Evolutionary conservation across 2,797 vertebrate species (phyloP).

Genomic region (Paramormyrops hopkinsi): DNA sequence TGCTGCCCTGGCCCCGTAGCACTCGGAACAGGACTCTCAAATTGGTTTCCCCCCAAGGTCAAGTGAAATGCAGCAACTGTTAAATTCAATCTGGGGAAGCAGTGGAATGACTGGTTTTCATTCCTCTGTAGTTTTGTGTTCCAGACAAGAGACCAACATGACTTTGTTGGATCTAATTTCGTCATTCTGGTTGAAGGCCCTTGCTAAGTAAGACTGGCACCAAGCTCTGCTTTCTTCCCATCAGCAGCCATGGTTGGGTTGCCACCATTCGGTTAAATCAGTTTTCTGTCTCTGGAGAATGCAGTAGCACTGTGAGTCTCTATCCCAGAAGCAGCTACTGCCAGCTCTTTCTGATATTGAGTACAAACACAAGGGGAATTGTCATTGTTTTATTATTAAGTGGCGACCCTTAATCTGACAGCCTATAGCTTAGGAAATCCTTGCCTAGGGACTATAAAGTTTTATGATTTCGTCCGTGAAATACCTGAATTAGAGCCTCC

Average conservation of each 20-base stretch:
- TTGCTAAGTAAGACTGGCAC: neutral
- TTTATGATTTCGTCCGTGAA: constrained; percentile 48
- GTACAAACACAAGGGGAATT: constrained; percentile 36
- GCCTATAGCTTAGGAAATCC: constrained; percentile 21
- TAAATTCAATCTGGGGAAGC: constrained; percentile 35
- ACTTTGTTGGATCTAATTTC: neutral
- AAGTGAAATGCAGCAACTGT: constrained; percentile 37
- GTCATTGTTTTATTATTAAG: constrained; percentile 44
- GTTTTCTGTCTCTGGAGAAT: neutral
- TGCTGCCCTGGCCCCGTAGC: constrained; percentile 6
- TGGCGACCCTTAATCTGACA: constrained; percentile 19
- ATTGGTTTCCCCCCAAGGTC: constrained; percentile 43
- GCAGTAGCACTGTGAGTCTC: neutral
- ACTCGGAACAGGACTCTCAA: constrained; percentile 30
- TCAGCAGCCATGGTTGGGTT: neutral
- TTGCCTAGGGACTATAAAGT: constrained; percentile 35
- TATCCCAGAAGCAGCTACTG: neutral
- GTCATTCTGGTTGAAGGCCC: neutral
- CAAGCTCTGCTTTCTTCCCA: neutral
- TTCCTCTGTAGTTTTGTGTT: constrained; percentile 13
- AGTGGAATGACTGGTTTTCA: constrained; percentile 23
- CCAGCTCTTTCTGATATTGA: constrained; percentile 26
- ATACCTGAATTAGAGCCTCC: neutral
- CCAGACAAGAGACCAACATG: constrained; percentile 23
- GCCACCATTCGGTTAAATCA: neutral